These are phyloP conservation scores for Antennarius maculatus DNA, from an alignment of 2,797 vertebrate genomes.

Conservation along the genomic window DNA sequence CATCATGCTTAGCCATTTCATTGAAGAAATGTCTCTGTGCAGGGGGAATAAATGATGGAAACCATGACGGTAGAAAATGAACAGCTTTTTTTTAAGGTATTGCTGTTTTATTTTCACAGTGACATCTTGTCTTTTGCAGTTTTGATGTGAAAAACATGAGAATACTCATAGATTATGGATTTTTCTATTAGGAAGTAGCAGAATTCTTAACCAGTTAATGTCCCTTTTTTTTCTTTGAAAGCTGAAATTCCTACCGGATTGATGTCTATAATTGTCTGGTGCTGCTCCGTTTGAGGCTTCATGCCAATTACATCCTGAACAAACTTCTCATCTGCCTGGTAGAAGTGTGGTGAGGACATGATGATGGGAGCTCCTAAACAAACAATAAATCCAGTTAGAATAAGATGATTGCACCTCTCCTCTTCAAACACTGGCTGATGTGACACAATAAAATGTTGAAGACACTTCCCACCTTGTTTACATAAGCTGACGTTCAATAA, in stretches of 20 bases:
- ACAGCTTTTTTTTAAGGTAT: too few species aligned
- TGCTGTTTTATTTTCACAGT: too few species aligned
- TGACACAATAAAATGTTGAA: background rate
- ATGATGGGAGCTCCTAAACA: slow-evolving; percentile 90
- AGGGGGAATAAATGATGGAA: too few species aligned
- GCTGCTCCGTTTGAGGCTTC: slow-evolving; percentile 86
- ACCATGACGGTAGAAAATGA: background rate
- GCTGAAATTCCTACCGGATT: slow-evolving; percentile 85
- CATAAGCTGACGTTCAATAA: slow-evolving; percentile 91
- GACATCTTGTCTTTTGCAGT: too few species aligned
- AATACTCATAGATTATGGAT: too few species aligned
- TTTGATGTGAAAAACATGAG: too few species aligned
- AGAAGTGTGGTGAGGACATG: slow-evolving; percentile 96
- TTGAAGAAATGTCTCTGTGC: too few species aligned
- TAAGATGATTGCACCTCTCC: background rate
- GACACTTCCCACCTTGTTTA: slow-evolving; percentile 84
- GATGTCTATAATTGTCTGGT: slow-evolving; percentile 89
- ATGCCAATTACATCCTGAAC: slow-evolving; percentile 86
- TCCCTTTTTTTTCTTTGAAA: too few species aligned
- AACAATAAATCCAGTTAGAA: slow-evolving; percentile 8
- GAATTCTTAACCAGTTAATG: too few species aligned
- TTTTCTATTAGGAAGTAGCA: too few species aligned
- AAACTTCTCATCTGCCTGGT: slow-evolving; percentile 88
- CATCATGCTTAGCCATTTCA: too few species aligned
- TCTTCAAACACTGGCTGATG: background rate